Evolutionary conservation across 2,888 invertebrate genomes (phyloP).

Genomic region (Ochropleura plecta): DNA sequence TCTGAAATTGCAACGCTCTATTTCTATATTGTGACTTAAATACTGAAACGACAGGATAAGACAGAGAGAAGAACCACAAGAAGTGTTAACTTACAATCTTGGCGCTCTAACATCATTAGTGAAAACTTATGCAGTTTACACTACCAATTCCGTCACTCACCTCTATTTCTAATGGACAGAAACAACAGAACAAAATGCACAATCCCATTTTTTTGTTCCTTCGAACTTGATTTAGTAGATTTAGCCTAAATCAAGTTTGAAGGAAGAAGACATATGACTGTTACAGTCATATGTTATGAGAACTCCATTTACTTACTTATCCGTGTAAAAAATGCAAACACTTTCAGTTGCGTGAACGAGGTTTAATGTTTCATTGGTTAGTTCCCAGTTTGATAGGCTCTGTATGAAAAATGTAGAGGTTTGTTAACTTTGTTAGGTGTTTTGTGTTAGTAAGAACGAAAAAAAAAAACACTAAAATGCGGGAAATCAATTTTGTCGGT

Average conservation of each 20-base stretch:
- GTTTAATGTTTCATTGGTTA: conserved; percentile 52
- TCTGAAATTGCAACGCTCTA: neutral
- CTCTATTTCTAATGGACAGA: neutral
- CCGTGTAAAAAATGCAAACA: conserved; percentile 21
- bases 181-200: neutral
- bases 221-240: neutral
- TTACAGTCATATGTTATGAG: neutral
- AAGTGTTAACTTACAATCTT: neutral
- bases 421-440: conserved; percentile 26
- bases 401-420: conserved; percentile 25
- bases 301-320: conserved; percentile 36
- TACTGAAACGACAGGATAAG: neutral
- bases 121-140: neutral
- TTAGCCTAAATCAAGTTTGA: no score
- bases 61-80: neutral
- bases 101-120: neutral
- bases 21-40: neutral
- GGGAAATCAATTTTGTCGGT: no score
- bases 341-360: conserved; percentile 33
- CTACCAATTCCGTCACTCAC: neutral
- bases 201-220: neutral
- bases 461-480: no score
- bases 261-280: no score
- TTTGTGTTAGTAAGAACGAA: neutral
- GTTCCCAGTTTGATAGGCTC: conserved; percentile 11